Evolutionary conservation across 2,797 vertebrate species (phyloP).

Genomic region (Labeo calbasu): DNA sequence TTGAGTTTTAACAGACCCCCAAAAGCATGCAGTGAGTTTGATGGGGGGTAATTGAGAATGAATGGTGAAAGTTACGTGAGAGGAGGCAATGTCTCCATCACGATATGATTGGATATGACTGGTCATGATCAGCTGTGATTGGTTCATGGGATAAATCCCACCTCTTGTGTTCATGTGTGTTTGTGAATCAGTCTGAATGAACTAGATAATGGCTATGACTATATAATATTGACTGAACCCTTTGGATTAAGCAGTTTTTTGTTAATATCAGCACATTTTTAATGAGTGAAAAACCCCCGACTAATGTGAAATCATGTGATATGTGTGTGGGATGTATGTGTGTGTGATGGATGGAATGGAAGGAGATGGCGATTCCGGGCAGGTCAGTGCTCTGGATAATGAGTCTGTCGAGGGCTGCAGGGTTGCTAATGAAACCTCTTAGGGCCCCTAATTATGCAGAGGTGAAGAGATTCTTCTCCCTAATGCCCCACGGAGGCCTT

Average conservation of each 20-base stretch:
- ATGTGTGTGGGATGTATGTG: neutral
- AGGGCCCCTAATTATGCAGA: constrained; percentile 72
- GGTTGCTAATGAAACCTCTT: constrained; percentile 62
- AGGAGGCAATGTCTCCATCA: too few species aligned
- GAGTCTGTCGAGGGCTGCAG: constrained; percentile 53
- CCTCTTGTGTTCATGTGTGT: too few species aligned
- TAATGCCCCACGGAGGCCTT: constrained; percentile 38
- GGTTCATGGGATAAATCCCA: too few species aligned
- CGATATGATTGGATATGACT: too few species aligned
- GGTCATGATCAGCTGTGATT: too few species aligned
- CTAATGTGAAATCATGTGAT: neutral
- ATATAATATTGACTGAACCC: neutral
- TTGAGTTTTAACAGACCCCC: too few species aligned
- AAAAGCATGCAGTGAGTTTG: too few species aligned
- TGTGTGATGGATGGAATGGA: constrained; percentile 29
- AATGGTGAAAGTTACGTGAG: too few species aligned
- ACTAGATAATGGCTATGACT: too few species aligned
- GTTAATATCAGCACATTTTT: constrained; percentile 9
- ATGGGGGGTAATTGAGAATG: too few species aligned
- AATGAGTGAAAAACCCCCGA: neutral
- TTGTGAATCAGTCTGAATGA: too few species aligned
- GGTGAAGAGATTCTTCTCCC: constrained; percentile 57
- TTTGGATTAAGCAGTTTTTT: neutral
- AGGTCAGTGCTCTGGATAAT: constrained; percentile 58
- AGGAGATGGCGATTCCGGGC: constrained; percentile 35